phyloP scores from a whole-genome alignment of 2,888 invertebrate genomes.

The Mythimna pallens region DNA sequence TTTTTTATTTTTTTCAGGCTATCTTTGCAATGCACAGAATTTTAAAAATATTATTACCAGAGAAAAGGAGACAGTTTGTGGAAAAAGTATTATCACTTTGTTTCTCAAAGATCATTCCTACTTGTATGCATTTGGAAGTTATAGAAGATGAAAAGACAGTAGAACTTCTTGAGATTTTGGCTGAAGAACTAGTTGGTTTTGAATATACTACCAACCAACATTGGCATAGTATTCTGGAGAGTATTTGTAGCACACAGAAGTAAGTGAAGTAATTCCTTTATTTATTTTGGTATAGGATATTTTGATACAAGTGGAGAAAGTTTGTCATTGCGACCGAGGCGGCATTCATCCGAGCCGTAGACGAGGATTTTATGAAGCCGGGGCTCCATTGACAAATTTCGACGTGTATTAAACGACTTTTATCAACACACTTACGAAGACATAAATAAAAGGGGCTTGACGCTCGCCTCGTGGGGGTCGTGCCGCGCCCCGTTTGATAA shows the following conservation, averaged over 20 bases:
- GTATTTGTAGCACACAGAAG: conserved; percentile 79
- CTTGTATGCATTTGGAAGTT: conserved; percentile 71
- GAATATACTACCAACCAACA: conserved; percentile 80
- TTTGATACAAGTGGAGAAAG: too few relatives aligned
- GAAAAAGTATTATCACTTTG: conserved; percentile 84
- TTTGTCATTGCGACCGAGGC: too few relatives aligned
- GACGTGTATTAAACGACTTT: too few relatives aligned
- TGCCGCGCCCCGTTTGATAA: too few relatives aligned
- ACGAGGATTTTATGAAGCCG: too few relatives aligned
- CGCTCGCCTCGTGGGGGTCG: too few relatives aligned
- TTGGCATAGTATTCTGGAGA: conserved; percentile 82
- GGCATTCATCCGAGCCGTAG: too few relatives aligned
- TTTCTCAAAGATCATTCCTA: conserved; percentile 87
- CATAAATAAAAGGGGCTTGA: too few relatives aligned
- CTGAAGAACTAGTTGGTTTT: conserved; percentile 78
- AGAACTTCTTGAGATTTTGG: conserved; percentile 83
- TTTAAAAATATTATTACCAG: conserved; percentile 76
- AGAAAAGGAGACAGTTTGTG: conserved; percentile 76
- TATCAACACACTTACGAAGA: too few relatives aligned
- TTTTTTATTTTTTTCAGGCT: conserved; percentile 59
- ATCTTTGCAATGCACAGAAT: conserved; percentile 73
- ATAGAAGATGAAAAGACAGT: conserved; percentile 37
- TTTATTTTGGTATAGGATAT: neutral
- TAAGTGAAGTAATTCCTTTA: conserved; percentile 66
- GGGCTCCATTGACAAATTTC: too few relatives aligned